A percentile compares a stretch with the other conserved stretches of the same genome.
phyloP scores from a whole-genome alignment of 2,113 vertebrate species.

The Desmodus rotundus region DNA sequence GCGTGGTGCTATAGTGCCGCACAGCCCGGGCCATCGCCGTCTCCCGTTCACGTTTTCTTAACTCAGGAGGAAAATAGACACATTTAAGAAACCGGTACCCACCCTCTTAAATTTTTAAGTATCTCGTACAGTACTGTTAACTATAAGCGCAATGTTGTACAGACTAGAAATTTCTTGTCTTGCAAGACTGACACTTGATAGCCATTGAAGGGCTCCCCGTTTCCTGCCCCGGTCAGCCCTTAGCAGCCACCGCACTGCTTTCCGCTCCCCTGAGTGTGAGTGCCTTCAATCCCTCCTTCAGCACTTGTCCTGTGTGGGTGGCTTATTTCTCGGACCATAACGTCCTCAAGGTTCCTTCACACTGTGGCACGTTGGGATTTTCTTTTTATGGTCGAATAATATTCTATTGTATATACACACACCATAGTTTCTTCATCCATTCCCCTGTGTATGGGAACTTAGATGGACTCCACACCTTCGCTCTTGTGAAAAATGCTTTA shows the following conservation, averaged over 20 bases:
- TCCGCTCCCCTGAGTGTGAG: not conserved
- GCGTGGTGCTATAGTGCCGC: not conserved
- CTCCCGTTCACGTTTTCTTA: not conserved
- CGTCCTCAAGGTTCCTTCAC: not conserved
- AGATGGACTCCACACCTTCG: not conserved
- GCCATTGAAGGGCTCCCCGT: not conserved
- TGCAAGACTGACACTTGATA: too few relatives aligned
- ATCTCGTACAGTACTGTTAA: not conserved
- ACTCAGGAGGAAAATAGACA: not conserved
- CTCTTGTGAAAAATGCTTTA: not conserved
- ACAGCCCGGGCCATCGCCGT: not conserved
- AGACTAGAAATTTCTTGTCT: not conserved
- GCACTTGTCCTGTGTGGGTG: not conserved
- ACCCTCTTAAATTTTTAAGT: not conserved
- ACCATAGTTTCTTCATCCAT: not conserved
- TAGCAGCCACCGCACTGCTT: not conserved
- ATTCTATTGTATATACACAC: not conserved
- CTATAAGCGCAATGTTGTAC: not conserved
- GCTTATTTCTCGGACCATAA: not conserved
- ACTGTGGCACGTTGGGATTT: not conserved
- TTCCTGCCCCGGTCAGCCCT: accelerated
- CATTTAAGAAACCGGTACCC: not conserved
- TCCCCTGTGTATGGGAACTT: not conserved
- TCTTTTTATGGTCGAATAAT: not conserved
- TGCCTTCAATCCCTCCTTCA: not conserved